These are phyloP conservation scores for Ectemnius continuus DNA, from an alignment of 2,888 invertebrate genomes.

Conservation along the genomic window DNA sequence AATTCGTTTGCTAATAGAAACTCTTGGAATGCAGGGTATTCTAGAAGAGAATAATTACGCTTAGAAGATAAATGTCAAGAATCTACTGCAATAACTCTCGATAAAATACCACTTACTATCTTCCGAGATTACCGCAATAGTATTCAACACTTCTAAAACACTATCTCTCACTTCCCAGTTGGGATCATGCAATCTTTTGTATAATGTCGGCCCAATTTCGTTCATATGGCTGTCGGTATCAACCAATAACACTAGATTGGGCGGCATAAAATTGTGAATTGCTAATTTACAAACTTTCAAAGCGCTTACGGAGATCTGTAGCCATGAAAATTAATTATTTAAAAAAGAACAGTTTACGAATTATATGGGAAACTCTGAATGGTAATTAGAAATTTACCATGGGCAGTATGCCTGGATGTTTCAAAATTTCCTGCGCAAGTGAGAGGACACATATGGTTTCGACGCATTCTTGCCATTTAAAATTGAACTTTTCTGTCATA, in stretches of 20 bases:
- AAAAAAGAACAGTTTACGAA: neutral
- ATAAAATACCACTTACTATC: slow-evolving; percentile 81
- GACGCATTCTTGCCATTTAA: slow-evolving; percentile 88
- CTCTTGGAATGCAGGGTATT: slow-evolving; percentile 88
- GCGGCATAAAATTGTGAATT: slow-evolving; percentile 87
- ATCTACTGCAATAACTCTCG: neutral
- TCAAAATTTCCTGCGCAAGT: slow-evolving; percentile 80
- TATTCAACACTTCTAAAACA: slow-evolving; percentile 85
- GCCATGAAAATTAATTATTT: slow-evolving; percentile 33
- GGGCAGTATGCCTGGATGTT: slow-evolving; percentile 79
- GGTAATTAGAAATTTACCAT: slow-evolving; percentile 73
- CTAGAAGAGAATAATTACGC: slow-evolving; percentile 78
- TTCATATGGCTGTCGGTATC: slow-evolving; percentile 83
- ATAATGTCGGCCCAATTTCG: slow-evolving; percentile 84
- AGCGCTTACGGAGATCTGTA: slow-evolving; percentile 84
- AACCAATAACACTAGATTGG: slow-evolving; percentile 86
- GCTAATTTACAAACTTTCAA: slow-evolving; percentile 85
- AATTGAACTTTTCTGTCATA: slow-evolving; percentile 84
- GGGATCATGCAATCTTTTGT: slow-evolving; percentile 84
- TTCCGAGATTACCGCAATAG: slow-evolving; percentile 85
- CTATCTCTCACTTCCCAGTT: slow-evolving; percentile 91
- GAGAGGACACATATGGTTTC: slow-evolving; percentile 85
- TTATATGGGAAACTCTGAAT: neutral
- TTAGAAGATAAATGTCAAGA: neutral
- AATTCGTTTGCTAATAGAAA: slow-evolving; percentile 84